Evolutionary conservation across 2,797 vertebrate genomes (phyloP).

Genomic region (Pempheris klunzingeri): DNA sequence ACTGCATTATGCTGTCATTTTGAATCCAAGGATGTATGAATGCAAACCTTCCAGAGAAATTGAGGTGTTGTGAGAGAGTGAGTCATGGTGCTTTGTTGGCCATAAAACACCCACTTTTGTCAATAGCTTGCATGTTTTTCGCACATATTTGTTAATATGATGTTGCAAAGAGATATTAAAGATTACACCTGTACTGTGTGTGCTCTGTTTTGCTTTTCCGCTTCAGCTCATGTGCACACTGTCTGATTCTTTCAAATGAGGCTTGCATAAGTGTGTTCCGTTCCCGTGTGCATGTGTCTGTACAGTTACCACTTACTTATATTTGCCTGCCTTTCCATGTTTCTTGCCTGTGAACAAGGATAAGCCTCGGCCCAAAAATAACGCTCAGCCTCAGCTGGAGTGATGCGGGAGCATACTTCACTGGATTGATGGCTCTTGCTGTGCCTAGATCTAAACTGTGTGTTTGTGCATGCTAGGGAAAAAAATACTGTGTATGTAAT

Average conservation of each 20-base stretch:
- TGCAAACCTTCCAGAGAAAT: slow-evolving; percentile 16
- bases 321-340: slow-evolving; percentile 58
- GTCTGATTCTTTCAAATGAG: slow-evolving; percentile 13
- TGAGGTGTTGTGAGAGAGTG: slow-evolving; percentile 22
- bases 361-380: slow-evolving; percentile 82
- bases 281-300: slow-evolving; percentile 4
- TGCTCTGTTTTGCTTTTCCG: slow-evolving; percentile 23
- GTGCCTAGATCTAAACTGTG: slow-evolving; percentile 68
- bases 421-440: slow-evolving; percentile 73
- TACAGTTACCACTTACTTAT: slow-evolving; percentile 5
- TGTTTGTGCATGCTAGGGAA: slow-evolving; percentile 32
- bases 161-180: slow-evolving; percentile 1
- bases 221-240: slow-evolving; percentile 1
- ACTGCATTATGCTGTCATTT: slow-evolving; percentile 9
- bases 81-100: slow-evolving; percentile 25
- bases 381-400: slow-evolving; percentile 70
- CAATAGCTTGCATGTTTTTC: neutral
- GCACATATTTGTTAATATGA: neutral
- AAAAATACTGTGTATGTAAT: slow-evolving; percentile 36
- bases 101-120: slow-evolving; percentile 9
- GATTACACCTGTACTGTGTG: neutral
- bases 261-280: slow-evolving; percentile 2
- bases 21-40: slow-evolving; percentile 6
- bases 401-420: slow-evolving; percentile 70
- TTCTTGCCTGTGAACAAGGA: slow-evolving; percentile 73